These are phyloP conservation scores for Drosophila siamana DNA, from an alignment of 2,888 invertebrate genomes.

Conservation along the genomic window DNA sequence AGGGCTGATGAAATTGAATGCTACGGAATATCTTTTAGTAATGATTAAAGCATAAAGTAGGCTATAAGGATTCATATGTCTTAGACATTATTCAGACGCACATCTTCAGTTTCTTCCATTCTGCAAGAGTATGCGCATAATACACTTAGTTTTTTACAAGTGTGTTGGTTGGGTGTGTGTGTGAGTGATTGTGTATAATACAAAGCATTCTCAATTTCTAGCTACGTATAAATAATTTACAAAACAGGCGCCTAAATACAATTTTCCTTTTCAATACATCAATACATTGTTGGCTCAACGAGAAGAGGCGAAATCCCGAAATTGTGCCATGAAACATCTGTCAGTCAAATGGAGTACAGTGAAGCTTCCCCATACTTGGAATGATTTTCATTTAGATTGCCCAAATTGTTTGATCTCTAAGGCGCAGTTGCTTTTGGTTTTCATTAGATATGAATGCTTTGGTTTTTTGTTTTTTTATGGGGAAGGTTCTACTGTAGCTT, in stretches of 20 bases:
- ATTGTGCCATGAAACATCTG: conserved; percentile 11
- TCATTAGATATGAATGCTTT: too few relatives aligned
- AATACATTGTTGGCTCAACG: conserved; percentile 12
- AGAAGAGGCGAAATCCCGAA: conserved; percentile 4
- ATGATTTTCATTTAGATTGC: not conserved
- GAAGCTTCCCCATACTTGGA: conserved; percentile 1
- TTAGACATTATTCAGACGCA: not conserved
- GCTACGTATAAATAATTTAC: conserved; percentile 50
- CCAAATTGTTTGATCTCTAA: conserved; percentile 2
- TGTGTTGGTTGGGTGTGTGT: conserved; percentile 1
- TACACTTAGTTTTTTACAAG: not conserved
- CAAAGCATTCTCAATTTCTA: conserved; percentile 51
- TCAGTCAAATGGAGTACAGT: conserved; percentile 8
- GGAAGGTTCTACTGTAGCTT: conserved; percentile 3
- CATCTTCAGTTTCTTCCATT: not conserved
- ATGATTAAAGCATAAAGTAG: too few relatives aligned
- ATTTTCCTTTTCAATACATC: conserved; percentile 3
- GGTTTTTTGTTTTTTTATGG: too few relatives aligned
- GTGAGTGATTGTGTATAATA: conserved; percentile 55
- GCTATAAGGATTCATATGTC: too few relatives aligned
- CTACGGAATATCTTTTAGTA: too few relatives aligned
- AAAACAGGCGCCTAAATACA: conserved; percentile 30
- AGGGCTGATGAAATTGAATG: too few relatives aligned
- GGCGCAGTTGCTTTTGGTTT: not conserved
- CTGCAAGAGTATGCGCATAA: conserved; percentile 9